Evolutionary conservation across 2,113 vertebrate genomes (phyloP), one percentile per base, ranked within the genome.

Genomic region (Elephantulus edwardii): DNA sequence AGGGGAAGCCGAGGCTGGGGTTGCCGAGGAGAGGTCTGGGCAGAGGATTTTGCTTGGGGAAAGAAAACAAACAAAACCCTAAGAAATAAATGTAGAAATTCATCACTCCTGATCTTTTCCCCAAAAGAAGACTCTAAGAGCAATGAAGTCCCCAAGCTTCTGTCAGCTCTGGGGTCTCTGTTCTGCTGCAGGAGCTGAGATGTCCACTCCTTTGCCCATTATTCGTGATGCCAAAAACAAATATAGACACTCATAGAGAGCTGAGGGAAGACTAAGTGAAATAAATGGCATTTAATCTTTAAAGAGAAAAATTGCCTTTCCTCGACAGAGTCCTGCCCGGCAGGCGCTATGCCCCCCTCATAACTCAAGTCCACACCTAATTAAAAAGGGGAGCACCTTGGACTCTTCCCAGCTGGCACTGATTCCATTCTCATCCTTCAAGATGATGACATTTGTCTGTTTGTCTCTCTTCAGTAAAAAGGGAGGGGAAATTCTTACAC

Each of bases 301-400:
- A 28, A 75, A 30, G 66, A 83, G 87, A 95, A 82, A 88, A 93
- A 85, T 60, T 9, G 78, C 75, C 70, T 92, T 86, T 46, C 71
- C 50, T 44, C 5, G 14, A 70, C 85, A 86, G 80, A 85, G 42
- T 91, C 90, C 85, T n/a, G 2, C 91, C 94, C 91, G 52, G 60
- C 4, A 19, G 81, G 89, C 79, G 91, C 88, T 35, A 4, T 0
- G 48, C 91, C 70, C 91, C 44, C 86, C 85, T 95, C 92, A 92
- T 95, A 92, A 92, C 71, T 96, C 95, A 96, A 92, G 86, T 91
- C 90, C 4, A 1, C 95, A 95, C 91, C 91, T 93, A 96, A 96
- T 96, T 96, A 95, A 95, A 95, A 93, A 88, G 90, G 85, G 92
- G 91, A 88, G 46, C 79, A 38, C 80, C 91, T 77, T 93, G 95